Evolutionary conservation across 2,888 invertebrate genomes (phyloP).

Genomic region (Entomobrya multifasciata): DNA sequence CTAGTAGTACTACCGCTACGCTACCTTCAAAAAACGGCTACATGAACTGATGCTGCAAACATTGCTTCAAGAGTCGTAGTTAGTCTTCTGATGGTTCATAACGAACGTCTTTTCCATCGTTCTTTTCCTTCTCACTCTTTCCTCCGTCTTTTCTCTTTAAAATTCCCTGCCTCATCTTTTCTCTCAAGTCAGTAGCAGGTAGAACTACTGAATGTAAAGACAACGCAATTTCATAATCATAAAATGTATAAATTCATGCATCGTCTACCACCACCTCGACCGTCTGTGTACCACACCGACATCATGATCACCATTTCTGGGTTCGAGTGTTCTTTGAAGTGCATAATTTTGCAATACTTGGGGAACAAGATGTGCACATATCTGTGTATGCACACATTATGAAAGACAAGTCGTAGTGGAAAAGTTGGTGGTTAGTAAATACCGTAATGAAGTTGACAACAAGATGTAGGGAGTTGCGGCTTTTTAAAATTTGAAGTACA

Average conservation of each 20-base stretch:
- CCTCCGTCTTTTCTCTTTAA: slow-evolving; percentile 16
- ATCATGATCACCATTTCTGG: too few relatives aligned
- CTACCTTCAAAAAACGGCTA: slow-evolving; percentile 29
- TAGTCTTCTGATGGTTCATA: too few relatives aligned
- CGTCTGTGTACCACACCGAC: not conserved
- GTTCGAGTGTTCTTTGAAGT: slow-evolving; percentile 3
- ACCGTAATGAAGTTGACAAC: too few relatives aligned
- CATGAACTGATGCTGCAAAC: not conserved
- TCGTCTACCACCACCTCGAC: not conserved
- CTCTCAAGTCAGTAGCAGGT: too few relatives aligned
- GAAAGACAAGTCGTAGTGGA: slow-evolving; percentile 17
- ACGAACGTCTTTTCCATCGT: not conserved
- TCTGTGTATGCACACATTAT: not conserved
- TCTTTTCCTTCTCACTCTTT: slow-evolving; percentile 1
- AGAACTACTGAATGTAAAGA: not conserved
- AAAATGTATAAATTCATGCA: slow-evolving; percentile 13
- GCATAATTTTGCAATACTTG: slow-evolving; percentile 11
- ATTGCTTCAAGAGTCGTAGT: slow-evolving; percentile 21
- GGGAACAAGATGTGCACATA: slow-evolving; percentile 7
- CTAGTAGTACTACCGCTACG: too few relatives aligned
- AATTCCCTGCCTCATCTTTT: not conserved
- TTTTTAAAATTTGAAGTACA: too few relatives aligned
- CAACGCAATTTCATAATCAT: slow-evolving; percentile 47
- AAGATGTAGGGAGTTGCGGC: not conserved
- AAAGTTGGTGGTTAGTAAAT: slow-evolving; percentile 24